Conservation (phyloP, 2,113 vertebrate species). For the Periophthalmus modestus region DNA sequence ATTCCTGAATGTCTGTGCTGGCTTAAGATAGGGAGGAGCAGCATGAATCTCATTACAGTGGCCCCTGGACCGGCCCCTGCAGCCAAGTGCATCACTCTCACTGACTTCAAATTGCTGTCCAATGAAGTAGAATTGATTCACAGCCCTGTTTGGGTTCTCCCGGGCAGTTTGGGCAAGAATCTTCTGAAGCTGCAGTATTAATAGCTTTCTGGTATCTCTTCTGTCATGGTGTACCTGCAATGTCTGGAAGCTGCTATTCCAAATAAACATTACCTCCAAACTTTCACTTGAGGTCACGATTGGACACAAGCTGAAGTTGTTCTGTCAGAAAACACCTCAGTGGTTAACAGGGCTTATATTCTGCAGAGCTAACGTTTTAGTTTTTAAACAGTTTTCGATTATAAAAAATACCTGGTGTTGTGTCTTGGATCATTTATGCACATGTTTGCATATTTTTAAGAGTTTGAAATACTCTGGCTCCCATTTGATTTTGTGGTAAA, state of each 20-base stretch:
- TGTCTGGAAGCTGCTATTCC: constrained; percentile 1
- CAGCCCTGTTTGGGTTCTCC: constrained; percentile 69
- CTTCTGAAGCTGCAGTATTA: constrained; percentile 46
- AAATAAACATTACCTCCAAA: not conserved
- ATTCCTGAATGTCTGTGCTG: constrained; percentile 61
- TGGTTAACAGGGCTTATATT: not conserved
- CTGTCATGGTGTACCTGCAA: constrained; percentile 11
- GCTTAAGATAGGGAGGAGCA: constrained; percentile 68
- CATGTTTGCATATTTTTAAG: too few species aligned
- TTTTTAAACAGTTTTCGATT: not conserved
- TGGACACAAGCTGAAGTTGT: not conserved
- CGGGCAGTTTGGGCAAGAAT: constrained; percentile 49
- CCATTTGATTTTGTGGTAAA: too few species aligned
- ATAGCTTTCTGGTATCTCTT: constrained; percentile 48
- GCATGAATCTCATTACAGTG: constrained; percentile 74
- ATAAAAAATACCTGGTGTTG: too few species aligned
- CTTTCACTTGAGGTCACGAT: not conserved
- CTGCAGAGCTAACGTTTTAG: not conserved
- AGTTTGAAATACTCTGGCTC: too few species aligned
- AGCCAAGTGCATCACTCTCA: constrained; percentile 74
- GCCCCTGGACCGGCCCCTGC: constrained; percentile 64
- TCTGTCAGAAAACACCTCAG: not conserved
- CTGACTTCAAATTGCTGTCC: constrained; percentile 76
- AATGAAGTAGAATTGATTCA: constrained; percentile 76
- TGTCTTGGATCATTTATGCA: too few species aligned